Percentiles rank a stretch among this genome's conserved stretches.
Evolutionary conservation across 35 echinoderm and acorn worm genomes (phyloP).

Genomic region (Ophioderma brevispina): DNA sequence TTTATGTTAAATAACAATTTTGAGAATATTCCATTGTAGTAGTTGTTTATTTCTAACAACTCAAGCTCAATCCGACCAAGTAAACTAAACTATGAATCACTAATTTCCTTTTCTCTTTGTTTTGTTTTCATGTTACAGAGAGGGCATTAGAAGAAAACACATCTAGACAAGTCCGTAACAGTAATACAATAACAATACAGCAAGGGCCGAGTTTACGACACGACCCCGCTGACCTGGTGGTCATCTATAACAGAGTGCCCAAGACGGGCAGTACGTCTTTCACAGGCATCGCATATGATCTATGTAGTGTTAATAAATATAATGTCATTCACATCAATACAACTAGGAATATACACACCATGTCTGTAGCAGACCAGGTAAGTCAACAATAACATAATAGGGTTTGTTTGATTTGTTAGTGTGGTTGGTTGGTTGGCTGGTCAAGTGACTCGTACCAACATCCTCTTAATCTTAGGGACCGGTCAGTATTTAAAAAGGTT

Average conservation of each 20-base stretch:
- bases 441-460: too few relatives aligned
- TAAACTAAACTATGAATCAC: too few relatives aligned
- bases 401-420: too few relatives aligned
- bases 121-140: constrained; percentile 36
- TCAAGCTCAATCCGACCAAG: too few relatives aligned
- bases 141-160: constrained; percentile 41
- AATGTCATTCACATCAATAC: constrained; percentile 94
- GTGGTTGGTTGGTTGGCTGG: too few relatives aligned
- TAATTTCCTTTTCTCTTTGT: neutral
- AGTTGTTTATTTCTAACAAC: too few relatives aligned
- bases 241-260: constrained; percentile 96
- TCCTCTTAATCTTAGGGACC: too few relatives aligned
- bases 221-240: constrained; percentile 54
- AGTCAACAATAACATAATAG: constrained; percentile 18
- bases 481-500: too few relatives aligned
- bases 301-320: constrained; percentile 76
- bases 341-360: constrained; percentile 67
- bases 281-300: constrained; percentile 79
- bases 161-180: constrained; percentile 40
- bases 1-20: too few relatives aligned
- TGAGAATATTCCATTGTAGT: too few relatives aligned
- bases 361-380: constrained; percentile 94
- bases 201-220: constrained; percentile 3
- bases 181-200: constrained; percentile 23
- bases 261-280: constrained; percentile 97